Evolutionary conservation across 2,797 vertebrate genomes (phyloP).

Genomic region (Eurystomus glaucurus): DNA sequence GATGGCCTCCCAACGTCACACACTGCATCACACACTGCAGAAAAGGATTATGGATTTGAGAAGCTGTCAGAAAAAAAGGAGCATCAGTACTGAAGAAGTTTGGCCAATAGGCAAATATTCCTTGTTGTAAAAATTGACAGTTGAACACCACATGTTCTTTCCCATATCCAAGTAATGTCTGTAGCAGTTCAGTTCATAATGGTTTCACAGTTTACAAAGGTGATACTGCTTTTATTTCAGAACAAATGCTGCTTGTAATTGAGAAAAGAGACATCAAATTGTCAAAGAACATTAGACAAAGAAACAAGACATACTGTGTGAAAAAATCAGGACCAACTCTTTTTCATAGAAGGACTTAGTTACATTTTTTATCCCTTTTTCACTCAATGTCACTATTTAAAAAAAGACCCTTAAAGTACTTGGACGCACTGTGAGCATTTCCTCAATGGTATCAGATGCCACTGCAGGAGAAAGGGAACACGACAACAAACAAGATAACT

Average conservation of each 20-base stretch:
- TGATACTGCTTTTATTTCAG: neutral
- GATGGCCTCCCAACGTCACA: neutral
- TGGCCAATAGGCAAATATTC: neutral
- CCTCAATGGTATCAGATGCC: neutral
- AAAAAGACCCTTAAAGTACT: rapidly evolving
- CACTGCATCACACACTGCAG: neutral
- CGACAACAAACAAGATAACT: neutral
- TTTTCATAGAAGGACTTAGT: neutral
- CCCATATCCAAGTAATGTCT: neutral
- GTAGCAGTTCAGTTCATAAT: neutral
- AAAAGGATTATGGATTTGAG: neutral
- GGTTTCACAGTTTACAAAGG: neutral
- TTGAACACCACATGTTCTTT: neutral
- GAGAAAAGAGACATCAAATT: neutral
- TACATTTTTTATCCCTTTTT: neutral
- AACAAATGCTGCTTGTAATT: neutral
- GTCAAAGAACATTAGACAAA: neutral
- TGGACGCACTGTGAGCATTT: neutral
- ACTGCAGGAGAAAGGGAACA: neutral
- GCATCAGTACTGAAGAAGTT: neutral
- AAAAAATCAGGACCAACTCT: neutral
- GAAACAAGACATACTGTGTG: neutral
- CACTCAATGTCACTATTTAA: neutral
- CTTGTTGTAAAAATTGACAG: neutral
- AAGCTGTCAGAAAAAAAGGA: neutral